These are phyloP conservation scores for Harlomillsia oculata DNA, from an alignment of 1,140 invertebrate species.

Conservation along the genomic window DNA sequence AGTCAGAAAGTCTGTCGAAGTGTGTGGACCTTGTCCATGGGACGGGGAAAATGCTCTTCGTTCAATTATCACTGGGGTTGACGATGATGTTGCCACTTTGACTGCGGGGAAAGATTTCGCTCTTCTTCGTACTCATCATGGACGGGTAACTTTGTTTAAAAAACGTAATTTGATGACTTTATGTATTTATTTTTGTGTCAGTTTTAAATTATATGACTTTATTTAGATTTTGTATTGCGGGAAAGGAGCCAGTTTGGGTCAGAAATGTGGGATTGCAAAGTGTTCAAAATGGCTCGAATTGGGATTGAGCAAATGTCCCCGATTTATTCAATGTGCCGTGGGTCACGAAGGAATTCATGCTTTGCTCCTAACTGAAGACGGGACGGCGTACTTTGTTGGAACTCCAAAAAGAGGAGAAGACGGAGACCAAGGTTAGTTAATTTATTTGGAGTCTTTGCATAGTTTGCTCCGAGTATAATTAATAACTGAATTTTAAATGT, in stretches of 20 bases:
- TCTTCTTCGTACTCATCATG: slow-evolving; percentile 61
- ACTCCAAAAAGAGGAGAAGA: slow-evolving; percentile 87
- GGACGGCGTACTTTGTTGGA: slow-evolving; percentile 75
- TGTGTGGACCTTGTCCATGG: slow-evolving; percentile 59
- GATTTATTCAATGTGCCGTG: slow-evolving; percentile 66
- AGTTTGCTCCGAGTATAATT: not conserved
- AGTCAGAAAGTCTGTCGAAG: slow-evolving; percentile 65
- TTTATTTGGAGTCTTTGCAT: slow-evolving; percentile 27
- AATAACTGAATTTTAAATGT: not conserved
- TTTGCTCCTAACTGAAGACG: slow-evolving; percentile 78
- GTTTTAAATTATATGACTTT: too few relatives aligned
- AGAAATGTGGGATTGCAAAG: slow-evolving; percentile 53
- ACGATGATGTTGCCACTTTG: slow-evolving; percentile 58
- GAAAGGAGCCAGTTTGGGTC: slow-evolving; percentile 61
- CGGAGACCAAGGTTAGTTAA: slow-evolving; percentile 57
- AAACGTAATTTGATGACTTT: not conserved
- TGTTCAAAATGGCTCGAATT: slow-evolving; percentile 64
- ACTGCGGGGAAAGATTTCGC: slow-evolving; percentile 75
- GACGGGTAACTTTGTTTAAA: slow-evolving; percentile 52
- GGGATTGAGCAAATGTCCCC: slow-evolving; percentile 60
- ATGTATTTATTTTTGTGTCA: slow-evolving; percentile 22
- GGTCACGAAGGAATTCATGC: slow-evolving; percentile 90
- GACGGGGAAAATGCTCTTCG: slow-evolving; percentile 52
- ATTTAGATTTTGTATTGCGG: slow-evolving; percentile 67
- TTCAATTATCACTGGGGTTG: slow-evolving; percentile 46